Evolutionary conservation across 2,113 vertebrate genomes (phyloP).

Genomic region (Melanerpes aurifrons): DNA sequence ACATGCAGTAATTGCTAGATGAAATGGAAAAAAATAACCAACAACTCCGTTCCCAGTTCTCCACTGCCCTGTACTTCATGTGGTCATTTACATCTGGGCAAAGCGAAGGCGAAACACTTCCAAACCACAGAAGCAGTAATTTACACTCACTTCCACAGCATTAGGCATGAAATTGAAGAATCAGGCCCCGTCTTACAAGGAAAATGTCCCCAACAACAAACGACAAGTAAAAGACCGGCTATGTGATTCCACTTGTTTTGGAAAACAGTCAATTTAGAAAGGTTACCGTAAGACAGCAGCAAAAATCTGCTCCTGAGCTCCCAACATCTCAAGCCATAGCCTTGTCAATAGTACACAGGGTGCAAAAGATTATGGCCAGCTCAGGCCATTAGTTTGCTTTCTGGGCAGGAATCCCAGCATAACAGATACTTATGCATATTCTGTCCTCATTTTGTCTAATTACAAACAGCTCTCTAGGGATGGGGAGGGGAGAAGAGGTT

Average conservation of each 20-base stretch:
- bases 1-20: not conserved
- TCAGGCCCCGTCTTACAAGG: not conserved
- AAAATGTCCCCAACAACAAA: not conserved
- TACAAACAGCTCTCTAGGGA: constrained; percentile 74
- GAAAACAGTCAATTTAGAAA: constrained; percentile 57
- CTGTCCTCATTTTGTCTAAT: constrained; percentile 82
- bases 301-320: constrained; percentile 28
- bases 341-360: constrained; percentile 58
- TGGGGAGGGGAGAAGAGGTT: constrained; percentile 66
- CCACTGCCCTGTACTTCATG: not conserved
- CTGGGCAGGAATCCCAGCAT: constrained; percentile 78
- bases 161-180: not conserved
- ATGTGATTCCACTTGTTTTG: constrained; percentile 29
- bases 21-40: not conserved
- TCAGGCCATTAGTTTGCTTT: constrained; percentile 72
- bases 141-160: constrained; percentile 2
- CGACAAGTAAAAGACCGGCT: constrained; percentile 16
- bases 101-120: constrained; percentile 8
- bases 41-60: not conserved
- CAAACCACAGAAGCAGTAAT: constrained; percentile 20
- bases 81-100: not conserved
- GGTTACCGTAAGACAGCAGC: constrained; percentile 10
- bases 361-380: constrained; percentile 55
- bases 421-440: constrained; percentile 79
- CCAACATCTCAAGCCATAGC: not conserved